A percentile compares a stretch with the other conserved stretches of the same genome.
Conservation (phyloP, 2,797 vertebrate genomes). For the Ctenopoma kingsleyae region DNA sequence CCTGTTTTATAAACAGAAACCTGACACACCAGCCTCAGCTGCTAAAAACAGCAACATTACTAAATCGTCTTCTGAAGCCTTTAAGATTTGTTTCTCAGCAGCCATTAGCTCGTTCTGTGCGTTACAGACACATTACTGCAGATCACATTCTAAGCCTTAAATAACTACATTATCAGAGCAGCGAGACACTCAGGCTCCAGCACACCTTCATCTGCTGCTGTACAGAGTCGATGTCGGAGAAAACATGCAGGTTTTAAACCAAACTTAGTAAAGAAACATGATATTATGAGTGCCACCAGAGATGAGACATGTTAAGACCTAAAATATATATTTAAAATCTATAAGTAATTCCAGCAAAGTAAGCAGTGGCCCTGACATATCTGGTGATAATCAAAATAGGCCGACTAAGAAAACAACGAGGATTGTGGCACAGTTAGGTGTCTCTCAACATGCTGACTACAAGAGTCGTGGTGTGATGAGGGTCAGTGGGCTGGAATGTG, state of each 20-base stretch:
- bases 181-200: conserved; percentile 48
- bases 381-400: conserved; percentile 49
- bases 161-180: conserved; percentile 74
- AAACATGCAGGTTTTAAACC: too few relatives aligned
- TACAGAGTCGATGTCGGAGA: too few relatives aligned
- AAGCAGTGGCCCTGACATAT: conserved; percentile 31
- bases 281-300: background rate
- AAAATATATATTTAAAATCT: conserved; percentile 5
- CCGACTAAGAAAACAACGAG: conserved; percentile 55
- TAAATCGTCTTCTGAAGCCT: conserved; percentile 33
- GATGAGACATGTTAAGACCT: background rate
- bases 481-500: conserved; percentile 78
- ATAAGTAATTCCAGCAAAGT: background rate
- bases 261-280: conserved; percentile 7
- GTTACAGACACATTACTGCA: conserved; percentile 14
- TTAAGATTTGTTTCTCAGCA: conserved; percentile 30
- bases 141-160: conserved; percentile 45
- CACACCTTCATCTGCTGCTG: conserved; percentile 30
- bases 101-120: conserved; percentile 15
- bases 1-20: conserved; percentile 40
- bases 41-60: conserved; percentile 34
- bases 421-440: conserved; percentile 57
- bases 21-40: conserved; percentile 14
- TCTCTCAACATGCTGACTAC: conserved; percentile 43
- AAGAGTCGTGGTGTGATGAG: conserved; percentile 56